These are phyloP conservation scores for Cryptoblepharus egeriae DNA, from an alignment of 2,797 vertebrate genomes.

Conservation along the genomic window DNA sequence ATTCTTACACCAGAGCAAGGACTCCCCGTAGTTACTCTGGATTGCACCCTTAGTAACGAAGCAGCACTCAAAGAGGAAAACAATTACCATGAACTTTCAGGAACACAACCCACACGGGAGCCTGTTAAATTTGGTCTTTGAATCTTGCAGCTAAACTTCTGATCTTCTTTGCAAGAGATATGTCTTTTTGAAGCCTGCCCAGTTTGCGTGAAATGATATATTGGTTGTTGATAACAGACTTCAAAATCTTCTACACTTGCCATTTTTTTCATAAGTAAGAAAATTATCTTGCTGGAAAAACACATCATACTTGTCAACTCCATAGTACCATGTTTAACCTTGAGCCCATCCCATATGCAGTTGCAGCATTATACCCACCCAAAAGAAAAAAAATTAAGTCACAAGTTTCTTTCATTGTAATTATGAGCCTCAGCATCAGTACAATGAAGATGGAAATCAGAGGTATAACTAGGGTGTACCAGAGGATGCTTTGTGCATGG, in stretches of 20 bases:
- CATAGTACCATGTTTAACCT: too few species aligned
- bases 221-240: background rate
- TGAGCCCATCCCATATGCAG: background rate
- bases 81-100: too few species aligned
- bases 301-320: background rate
- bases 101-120: background rate
- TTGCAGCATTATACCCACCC: too few species aligned
- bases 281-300: background rate
- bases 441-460: too few species aligned
- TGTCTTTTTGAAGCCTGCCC: background rate
- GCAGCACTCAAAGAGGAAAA: background rate
- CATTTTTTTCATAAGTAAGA: background rate
- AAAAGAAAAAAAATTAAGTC: background rate
- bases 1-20: too few species aligned
- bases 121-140: too few species aligned
- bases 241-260: background rate
- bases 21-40: too few species aligned
- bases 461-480: too few species aligned
- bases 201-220: background rate
- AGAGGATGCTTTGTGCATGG: too few species aligned
- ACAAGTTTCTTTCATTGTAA: background rate
- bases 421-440: background rate
- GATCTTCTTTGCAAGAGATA: background rate
- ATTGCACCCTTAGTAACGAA: too few species aligned
- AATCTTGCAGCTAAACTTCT: background rate